phyloP scores from a whole-genome alignment of 2,888 invertebrate species.

The Hypomecis atomaria region DNA sequence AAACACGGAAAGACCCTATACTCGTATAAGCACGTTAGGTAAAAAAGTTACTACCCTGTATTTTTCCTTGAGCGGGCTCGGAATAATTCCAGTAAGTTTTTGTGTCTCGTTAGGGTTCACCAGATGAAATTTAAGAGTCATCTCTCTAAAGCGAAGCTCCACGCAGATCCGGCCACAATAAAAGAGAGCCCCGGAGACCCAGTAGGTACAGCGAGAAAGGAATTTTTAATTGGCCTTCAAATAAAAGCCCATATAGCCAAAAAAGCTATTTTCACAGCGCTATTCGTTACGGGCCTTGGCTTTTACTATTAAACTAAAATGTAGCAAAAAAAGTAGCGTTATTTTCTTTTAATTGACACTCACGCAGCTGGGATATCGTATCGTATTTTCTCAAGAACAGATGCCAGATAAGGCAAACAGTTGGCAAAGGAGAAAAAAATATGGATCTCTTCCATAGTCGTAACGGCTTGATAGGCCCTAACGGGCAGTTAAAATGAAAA shows the following conservation, averaged over 20 bases:
- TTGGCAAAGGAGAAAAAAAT: constrained; percentile 43
- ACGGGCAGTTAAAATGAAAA: constrained; percentile 66
- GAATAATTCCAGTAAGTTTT: constrained; percentile 49
- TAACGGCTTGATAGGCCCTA: constrained; percentile 64
- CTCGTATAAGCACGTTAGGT: constrained; percentile 17
- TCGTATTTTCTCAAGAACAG: constrained; percentile 49
- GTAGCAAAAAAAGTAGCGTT: constrained; percentile 42
- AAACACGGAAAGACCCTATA: constrained; percentile 25
- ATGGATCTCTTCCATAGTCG: constrained; percentile 49
- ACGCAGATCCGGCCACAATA: constrained; percentile 71
- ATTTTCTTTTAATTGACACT: constrained; percentile 48
- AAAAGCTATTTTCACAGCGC: constrained; percentile 54
- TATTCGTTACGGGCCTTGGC: constrained; percentile 51
- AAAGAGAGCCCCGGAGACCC: constrained; percentile 66
- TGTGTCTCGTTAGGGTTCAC: constrained; percentile 69
- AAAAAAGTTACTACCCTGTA: constrained; percentile 38
- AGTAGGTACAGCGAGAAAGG: constrained; percentile 59
- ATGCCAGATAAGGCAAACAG: constrained; percentile 51
- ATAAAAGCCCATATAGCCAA: constrained; percentile 67
- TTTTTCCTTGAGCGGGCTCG: constrained; percentile 46
- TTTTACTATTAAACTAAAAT: constrained; percentile 52
- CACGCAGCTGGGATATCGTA: constrained; percentile 43
- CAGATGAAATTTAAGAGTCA: constrained; percentile 74
- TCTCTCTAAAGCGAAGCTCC: constrained; percentile 57
- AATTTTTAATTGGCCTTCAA: constrained; percentile 78